phyloP scores from a whole-genome alignment of 2,113 vertebrate species.

The Lophius piscatorius region DNA sequence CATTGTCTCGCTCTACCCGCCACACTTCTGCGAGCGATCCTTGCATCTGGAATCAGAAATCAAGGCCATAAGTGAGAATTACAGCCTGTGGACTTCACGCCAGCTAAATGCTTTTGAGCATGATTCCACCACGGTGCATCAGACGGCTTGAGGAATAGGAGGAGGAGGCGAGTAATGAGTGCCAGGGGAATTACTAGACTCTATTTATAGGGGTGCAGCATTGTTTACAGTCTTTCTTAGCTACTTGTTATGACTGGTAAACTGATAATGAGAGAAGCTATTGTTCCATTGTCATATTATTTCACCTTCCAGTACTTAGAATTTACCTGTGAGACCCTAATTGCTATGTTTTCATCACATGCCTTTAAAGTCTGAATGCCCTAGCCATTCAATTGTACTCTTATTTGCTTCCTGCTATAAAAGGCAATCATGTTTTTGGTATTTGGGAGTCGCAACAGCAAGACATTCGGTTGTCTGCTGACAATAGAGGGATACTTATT shows the following conservation, averaged over 20 bases:
- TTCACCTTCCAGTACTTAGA: conserved; percentile 11
- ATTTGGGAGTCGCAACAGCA: conserved; percentile 27
- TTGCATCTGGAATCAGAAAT: conserved; percentile 65
- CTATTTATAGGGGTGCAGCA: conserved; percentile 62
- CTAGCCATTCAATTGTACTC: neutral
- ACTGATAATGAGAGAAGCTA: conserved; percentile 53
- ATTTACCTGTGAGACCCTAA: conserved; percentile 8
- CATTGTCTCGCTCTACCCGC: conserved; percentile 35
- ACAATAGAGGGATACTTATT: conserved; percentile 29
- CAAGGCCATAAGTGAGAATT: conserved; percentile 52
- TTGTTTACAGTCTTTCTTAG: conserved; percentile 67
- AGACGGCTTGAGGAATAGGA: conserved; percentile 65
- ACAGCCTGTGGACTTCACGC: conserved; percentile 69
- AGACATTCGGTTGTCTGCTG: conserved; percentile 27
- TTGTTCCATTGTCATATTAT: conserved; percentile 16
- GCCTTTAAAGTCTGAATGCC: conserved; percentile 9
- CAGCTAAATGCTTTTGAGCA: conserved; percentile 64
- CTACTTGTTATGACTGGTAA: conserved; percentile 48
- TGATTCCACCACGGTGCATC: conserved; percentile 54
- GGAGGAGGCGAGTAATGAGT: conserved; percentile 73
- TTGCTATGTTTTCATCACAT: conserved; percentile 4
- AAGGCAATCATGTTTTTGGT: conserved; percentile 36
- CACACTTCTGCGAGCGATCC: conserved; percentile 40
- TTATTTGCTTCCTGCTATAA: conserved; percentile 13
- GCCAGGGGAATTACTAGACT: conserved; percentile 67